Evolutionary conservation across 2,797 vertebrate genomes (phyloP).

Genomic region (Sorex maritimensis): DNA sequence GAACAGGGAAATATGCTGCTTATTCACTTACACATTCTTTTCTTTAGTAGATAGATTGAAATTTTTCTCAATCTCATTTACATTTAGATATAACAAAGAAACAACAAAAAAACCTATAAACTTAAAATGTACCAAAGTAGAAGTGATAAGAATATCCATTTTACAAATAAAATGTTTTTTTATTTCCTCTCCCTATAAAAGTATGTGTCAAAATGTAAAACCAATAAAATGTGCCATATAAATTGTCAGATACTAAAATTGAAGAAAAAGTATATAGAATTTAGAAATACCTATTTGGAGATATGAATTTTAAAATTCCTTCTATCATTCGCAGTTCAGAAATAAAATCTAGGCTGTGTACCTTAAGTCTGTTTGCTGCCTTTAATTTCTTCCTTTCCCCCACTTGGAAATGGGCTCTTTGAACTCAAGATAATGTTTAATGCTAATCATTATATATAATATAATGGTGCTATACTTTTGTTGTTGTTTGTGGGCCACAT

Average conservation of each 20-base stretch:
- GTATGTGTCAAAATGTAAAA: neutral
- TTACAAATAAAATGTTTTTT: neutral
- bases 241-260: neutral
- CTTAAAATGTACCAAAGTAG: slow-evolving; percentile 4
- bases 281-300: neutral
- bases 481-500: too few relatives aligned
- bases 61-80: neutral
- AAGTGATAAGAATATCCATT: neutral
- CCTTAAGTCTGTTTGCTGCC: neutral
- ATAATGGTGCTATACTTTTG: too few relatives aligned
- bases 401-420: too few relatives aligned
- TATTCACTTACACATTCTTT: neutral
- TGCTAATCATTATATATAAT: neutral
- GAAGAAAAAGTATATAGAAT: neutral
- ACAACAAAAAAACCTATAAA: neutral
- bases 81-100: neutral
- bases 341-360: too few relatives aligned
- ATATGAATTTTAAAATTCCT: neutral
- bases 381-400: neutral
- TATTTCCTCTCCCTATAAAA: slow-evolving; percentile 17
- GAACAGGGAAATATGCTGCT: neutral
- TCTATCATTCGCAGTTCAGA: too few relatives aligned
- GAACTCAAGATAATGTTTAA: neutral
- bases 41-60: neutral
- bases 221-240: too few relatives aligned